Conservation (phyloP, 1,140 invertebrate species). For the Gonioctena quinquepunctata region DNA sequence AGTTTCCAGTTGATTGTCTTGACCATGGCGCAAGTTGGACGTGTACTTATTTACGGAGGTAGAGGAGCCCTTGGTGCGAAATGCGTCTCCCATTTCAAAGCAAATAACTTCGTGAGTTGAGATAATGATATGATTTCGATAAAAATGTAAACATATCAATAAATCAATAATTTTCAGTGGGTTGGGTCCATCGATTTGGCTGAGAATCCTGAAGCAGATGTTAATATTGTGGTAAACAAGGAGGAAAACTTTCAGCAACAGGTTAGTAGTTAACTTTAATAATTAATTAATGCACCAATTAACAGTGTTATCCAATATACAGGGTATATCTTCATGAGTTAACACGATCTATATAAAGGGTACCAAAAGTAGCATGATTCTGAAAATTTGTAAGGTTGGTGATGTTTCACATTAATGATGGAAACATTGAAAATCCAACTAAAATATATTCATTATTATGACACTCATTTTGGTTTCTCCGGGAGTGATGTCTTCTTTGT, state of each 20-base stretch:
- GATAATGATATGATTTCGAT: not conserved
- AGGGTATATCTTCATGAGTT: too few species aligned
- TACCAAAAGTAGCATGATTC: too few species aligned
- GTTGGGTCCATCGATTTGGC: conserved; percentile 91
- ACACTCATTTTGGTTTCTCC: too few species aligned
- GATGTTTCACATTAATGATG: too few species aligned
- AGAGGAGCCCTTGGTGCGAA: conserved; percentile 89
- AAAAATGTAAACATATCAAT: conserved; percentile 4
- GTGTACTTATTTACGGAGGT: conserved; percentile 91
- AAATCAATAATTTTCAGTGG: conserved; percentile 85
- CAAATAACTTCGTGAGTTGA: conserved; percentile 80
- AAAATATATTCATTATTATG: too few species aligned
- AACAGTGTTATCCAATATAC: too few species aligned
- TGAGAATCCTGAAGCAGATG: conserved; percentile 87
- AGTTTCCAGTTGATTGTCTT: too few species aligned
- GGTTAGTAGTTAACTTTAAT: conserved; percentile 58
- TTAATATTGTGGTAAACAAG: conserved; percentile 83
- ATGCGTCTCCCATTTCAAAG: conserved; percentile 87
- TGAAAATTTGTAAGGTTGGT: too few species aligned
- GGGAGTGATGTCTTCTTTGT: too few species aligned
- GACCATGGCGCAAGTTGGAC: conserved; percentile 57
- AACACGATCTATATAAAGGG: too few species aligned
- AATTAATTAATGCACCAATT: too few species aligned
- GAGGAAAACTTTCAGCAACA: conserved; percentile 79
- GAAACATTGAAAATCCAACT: too few species aligned